phyloP scores from a whole-genome alignment of 2,888 invertebrate species.

The Eudasyphora cyanicolor region DNA sequence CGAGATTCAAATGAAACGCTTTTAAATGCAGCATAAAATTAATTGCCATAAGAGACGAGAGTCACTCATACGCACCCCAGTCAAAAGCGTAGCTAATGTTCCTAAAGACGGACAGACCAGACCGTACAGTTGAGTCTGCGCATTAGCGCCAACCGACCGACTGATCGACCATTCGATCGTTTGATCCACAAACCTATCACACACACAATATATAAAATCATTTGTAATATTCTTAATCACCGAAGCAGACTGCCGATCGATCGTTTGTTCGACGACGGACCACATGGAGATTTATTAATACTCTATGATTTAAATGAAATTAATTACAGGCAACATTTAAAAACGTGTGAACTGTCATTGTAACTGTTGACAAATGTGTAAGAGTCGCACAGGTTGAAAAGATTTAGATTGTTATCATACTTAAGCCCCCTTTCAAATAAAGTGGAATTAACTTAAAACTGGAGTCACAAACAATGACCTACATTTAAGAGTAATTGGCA shows the following conservation, averaged over 20 bases:
- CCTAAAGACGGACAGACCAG: too few species aligned
- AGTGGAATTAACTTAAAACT: not conserved
- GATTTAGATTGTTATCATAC: slow-evolving; percentile 20
- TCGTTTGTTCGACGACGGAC: too few species aligned
- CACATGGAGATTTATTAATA: not conserved
- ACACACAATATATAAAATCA: not conserved
- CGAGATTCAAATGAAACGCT: slow-evolving; percentile 42
- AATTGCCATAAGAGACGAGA: not conserved
- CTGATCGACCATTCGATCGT: not conserved
- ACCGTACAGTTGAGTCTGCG: too few species aligned
- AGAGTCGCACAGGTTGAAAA: not conserved
- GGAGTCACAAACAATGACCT: not conserved
- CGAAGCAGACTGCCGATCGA: not conserved
- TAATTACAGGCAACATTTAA: slow-evolving; percentile 16
- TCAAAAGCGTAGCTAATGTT: too few species aligned
- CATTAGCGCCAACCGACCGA: not conserved
- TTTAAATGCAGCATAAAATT: slow-evolving; percentile 47
- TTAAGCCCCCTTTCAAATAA: not conserved
- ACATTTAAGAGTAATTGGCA: not conserved
- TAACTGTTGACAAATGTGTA: slow-evolving; percentile 12
- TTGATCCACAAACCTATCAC: not conserved
- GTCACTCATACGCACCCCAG: slow-evolving; percentile 25
- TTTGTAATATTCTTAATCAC: not conserved
- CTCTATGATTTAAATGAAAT: slow-evolving; percentile 26
- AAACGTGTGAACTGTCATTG: slow-evolving; percentile 27